phyloP scores from a whole-genome alignment of 2,888 invertebrate species.

The Achlya flavicornis region DNA sequence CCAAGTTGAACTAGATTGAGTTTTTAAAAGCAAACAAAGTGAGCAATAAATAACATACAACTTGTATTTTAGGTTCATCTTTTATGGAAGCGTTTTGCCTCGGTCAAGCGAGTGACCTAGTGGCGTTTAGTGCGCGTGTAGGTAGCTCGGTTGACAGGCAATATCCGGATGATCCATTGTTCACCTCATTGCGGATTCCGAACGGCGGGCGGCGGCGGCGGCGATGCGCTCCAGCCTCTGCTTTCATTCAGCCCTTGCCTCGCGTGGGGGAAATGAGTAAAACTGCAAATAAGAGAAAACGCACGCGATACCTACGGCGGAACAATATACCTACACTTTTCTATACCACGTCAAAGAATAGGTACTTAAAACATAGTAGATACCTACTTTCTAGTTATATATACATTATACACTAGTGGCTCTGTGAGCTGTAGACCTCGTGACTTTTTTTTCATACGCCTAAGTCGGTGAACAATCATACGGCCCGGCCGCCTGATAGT shows the following conservation, averaged over 20 bases:
- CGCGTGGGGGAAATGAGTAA: slow-evolving; percentile 47
- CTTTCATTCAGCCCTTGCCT: slow-evolving; percentile 52
- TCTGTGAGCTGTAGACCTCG: no score
- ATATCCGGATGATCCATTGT: slow-evolving; percentile 82
- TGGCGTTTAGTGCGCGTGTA: slow-evolving; percentile 51
- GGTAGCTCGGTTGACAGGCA: slow-evolving; percentile 74
- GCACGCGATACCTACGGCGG: slow-evolving; percentile 31
- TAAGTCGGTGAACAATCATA: no score
- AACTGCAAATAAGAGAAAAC: slow-evolving; percentile 56
- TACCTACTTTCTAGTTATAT: no score
- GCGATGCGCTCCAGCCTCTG: slow-evolving; percentile 53
- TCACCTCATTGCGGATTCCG: slow-evolving; percentile 79
- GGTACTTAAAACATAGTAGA: no score
- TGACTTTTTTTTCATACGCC: no score
- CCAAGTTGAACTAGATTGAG: slow-evolving; percentile 19
- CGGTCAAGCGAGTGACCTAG: slow-evolving; percentile 42
- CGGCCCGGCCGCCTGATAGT: no score
- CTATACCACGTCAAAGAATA: no score
- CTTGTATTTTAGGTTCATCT: slow-evolving; percentile 39
- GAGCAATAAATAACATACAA: slow-evolving; percentile 31
- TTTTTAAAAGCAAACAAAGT: slow-evolving; percentile 8
- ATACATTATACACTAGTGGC: no score
- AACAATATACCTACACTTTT: slow-evolving; percentile 10
- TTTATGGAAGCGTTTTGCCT: slow-evolving; percentile 42
- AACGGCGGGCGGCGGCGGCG: slow-evolving; percentile 27